Conservation (phyloP, 2,888 invertebrate species). For the Microchrysa polita region DNA sequence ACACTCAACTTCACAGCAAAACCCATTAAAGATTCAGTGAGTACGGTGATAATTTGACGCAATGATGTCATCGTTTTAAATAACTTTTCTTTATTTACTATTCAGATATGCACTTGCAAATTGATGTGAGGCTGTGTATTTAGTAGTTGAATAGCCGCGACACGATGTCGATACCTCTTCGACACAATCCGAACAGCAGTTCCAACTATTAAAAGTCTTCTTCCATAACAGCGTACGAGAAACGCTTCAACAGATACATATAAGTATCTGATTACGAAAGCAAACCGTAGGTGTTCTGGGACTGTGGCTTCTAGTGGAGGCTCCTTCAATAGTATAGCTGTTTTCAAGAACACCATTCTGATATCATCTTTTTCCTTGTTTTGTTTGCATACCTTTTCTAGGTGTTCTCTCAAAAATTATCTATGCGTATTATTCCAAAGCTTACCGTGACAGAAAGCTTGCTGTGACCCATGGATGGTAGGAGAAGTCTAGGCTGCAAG, state of each 20-base stretch:
- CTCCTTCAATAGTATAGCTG: background rate
- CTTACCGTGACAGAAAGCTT: no score
- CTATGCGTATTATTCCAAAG: no score
- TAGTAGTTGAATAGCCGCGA: background rate
- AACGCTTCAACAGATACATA: no score
- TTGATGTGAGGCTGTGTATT: no score
- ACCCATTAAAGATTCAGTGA: conserved; percentile 30
- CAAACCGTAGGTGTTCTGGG: background rate
- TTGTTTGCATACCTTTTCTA: background rate
- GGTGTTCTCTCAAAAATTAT: background rate
- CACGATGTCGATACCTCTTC: background rate
- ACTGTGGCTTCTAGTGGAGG: background rate
- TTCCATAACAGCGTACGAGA: no score
- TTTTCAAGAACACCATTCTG: background rate
- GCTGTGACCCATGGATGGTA: no score
- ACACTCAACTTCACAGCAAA: background rate
- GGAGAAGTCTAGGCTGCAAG: background rate
- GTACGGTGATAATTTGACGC: conserved; percentile 28
- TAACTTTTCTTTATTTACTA: conserved; percentile 25
- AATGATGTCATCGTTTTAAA: conserved; percentile 42
- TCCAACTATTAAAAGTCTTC: no score
- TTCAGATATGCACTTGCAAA: conserved; percentile 37
- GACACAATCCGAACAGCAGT: no score
- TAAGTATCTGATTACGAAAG: background rate
- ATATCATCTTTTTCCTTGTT: conserved; percentile 4